Conservation (phyloP, 2,797 vertebrate species). For the Pipistrellus nathusii region DNA sequence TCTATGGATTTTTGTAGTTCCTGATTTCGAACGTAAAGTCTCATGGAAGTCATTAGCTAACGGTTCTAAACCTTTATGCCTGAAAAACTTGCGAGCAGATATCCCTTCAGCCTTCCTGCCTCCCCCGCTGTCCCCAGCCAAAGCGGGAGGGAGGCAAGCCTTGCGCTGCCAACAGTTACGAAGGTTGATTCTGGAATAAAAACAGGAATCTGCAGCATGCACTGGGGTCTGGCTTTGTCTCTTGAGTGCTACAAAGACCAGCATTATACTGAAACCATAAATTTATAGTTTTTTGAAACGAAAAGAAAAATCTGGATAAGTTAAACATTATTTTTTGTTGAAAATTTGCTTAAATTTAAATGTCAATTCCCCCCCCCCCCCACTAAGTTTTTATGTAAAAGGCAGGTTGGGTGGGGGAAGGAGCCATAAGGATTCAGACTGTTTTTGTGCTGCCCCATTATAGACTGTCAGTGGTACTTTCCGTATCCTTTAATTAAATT, state of each 20-base stretch:
- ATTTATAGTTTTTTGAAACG: conserved; percentile 43
- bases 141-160: not conserved
- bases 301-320: conserved; percentile 38
- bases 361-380: too few species aligned
- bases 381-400: not conserved
- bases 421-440: not conserved
- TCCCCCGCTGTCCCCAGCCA: not conserved
- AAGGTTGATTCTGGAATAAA: conserved; percentile 62
- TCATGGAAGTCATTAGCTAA: not conserved
- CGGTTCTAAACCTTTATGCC: conserved; percentile 39
- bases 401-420: not conserved
- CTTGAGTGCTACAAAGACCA: conserved; percentile 48
- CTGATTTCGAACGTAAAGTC: conserved; percentile 39
- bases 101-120: not conserved
- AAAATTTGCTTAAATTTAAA: conserved; percentile 51
- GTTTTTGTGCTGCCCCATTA: not conserved
- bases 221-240: conserved; percentile 22
- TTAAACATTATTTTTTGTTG: conserved; percentile 34
- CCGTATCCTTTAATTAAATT: not conserved
- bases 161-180: not conserved
- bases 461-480: conserved; percentile 1
- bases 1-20: conserved; percentile 26
- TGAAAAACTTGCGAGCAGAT: conserved; percentile 9
- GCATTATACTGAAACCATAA: conserved; percentile 16
- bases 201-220: not conserved